A percentile compares a stretch with the other conserved stretches of the same genome.
phyloP scores from a whole-genome alignment of 2,113 vertebrate genomes.

The Sarotherodon lohbergeri region DNA sequence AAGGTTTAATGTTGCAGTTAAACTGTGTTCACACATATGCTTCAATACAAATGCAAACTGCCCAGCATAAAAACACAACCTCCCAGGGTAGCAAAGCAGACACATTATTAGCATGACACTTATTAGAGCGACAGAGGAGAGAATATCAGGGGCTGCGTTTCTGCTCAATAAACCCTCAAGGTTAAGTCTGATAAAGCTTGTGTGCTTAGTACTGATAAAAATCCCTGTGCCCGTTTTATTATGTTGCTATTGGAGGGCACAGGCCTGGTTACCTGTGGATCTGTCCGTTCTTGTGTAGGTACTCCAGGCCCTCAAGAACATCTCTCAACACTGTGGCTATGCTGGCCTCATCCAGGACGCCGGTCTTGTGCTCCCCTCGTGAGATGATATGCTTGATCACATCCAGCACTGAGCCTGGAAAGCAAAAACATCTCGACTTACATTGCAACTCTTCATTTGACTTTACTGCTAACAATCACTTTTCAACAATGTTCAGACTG shows the following conservation, averaged over 20 bases:
- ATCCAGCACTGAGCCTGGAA: constrained; percentile 89
- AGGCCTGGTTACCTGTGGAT: constrained; percentile 83
- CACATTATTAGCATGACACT: background rate
- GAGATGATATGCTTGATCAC: constrained; percentile 97
- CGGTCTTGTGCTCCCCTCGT: constrained; percentile 90
- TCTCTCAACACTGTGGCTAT: constrained; percentile 93
- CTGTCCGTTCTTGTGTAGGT: constrained; percentile 95
- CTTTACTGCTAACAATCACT: background rate
- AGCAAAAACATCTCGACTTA: background rate
- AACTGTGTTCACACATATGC: background rate
- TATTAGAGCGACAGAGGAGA: background rate
- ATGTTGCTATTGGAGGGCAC: background rate
- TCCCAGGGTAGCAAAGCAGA: background rate
- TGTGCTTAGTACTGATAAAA: background rate
- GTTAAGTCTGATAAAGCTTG: background rate
- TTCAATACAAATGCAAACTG: background rate
- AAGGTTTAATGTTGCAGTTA: background rate
- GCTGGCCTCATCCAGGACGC: constrained; percentile 89
- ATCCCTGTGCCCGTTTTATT: background rate
- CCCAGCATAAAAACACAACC: background rate
- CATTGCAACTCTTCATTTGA: background rate
- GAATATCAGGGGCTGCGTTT: background rate
- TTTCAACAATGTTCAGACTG: background rate
- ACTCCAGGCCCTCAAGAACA: constrained; percentile 91
- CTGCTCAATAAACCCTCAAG: background rate